Evolutionary conservation across 2,113 vertebrate species (phyloP).

Genomic region (Pollachius pollachius): DNA sequence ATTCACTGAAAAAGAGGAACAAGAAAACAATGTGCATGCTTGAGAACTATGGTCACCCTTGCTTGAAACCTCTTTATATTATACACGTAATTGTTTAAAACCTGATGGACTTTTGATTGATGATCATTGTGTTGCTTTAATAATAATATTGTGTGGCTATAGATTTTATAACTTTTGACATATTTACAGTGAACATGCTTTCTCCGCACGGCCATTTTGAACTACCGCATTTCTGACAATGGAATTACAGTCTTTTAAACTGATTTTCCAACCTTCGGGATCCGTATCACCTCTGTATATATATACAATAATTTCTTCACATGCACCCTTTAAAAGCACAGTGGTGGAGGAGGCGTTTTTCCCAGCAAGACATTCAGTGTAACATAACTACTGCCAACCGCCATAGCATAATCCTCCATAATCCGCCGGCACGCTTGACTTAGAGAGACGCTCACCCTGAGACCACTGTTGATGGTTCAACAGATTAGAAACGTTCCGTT

Average conservation of each 20-base stretch:
- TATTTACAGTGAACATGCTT: background rate
- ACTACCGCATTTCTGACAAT: background rate
- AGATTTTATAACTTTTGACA: background rate
- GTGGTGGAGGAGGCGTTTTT: background rate
- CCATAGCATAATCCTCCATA: constrained; percentile 7
- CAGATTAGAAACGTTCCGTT: constrained; percentile 49
- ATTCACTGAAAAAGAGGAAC: no score
- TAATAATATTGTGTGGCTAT: no score
- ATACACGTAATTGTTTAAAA: no score
- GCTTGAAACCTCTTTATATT: no score
- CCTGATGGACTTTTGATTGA: no score
- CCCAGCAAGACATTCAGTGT: background rate
- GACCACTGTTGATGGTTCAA: constrained; percentile 69
- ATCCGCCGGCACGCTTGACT: constrained; percentile 21
- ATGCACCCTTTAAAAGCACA: background rate
- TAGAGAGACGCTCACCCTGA: constrained; percentile 28
- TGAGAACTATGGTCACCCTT: no score
- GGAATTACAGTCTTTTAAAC: background rate
- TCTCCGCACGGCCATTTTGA: background rate
- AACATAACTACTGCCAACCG: background rate
- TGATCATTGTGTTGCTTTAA: no score
- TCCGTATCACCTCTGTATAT: no score
- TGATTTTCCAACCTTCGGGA: background rate
- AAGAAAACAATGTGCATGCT: no score
- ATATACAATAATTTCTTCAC: background rate